Conservation (phyloP, 1,140 invertebrate genomes). For the Brachionus sp. region DNA sequence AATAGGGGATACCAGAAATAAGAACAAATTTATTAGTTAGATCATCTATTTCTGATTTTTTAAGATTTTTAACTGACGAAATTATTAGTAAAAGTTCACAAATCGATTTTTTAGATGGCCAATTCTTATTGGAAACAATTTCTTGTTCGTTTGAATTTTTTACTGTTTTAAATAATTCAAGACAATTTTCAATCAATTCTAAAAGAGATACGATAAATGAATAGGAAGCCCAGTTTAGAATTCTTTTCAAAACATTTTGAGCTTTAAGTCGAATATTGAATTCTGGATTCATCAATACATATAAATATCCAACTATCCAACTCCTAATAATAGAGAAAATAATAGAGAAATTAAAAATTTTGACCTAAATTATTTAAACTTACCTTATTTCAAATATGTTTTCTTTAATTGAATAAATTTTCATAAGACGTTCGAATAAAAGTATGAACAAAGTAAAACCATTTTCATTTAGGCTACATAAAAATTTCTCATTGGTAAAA, state of each 20-base stretch:
- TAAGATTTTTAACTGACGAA: neutral
- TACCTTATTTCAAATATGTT: slow-evolving; percentile 28
- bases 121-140: neutral
- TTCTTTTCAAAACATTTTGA: neutral
- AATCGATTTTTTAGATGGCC: slow-evolving; percentile 5
- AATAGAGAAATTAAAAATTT: neutral
- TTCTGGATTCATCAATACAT: neutral
- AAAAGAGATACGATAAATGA: neutral
- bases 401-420: neutral
- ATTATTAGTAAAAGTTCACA: neutral
- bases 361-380: neutral
- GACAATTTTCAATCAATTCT: neutral
- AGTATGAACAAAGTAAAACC: neutral
- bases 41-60: neutral
- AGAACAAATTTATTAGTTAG: neutral
- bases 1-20: neutral
- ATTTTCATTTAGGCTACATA: neutral
- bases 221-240: neutral
- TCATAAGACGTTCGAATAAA: neutral
- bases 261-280: neutral
- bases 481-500: slow-evolving; percentile 40
- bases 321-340: neutral
- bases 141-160: neutral
- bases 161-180: neutral
- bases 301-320: neutral